Conservation (phyloP, 2,113 vertebrate species). For the Callaeas wilsoni region DNA sequence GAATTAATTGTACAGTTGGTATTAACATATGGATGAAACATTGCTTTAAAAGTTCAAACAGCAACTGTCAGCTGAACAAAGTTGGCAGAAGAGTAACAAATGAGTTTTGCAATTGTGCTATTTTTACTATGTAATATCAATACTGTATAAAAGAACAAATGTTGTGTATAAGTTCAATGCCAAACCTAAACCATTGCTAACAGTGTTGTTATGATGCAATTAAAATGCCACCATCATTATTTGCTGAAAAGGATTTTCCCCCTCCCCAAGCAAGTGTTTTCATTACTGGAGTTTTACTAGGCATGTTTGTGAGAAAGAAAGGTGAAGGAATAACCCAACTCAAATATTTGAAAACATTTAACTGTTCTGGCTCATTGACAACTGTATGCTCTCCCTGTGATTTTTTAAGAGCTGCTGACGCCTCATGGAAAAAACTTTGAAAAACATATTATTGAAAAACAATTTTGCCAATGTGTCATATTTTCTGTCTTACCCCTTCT, state of each 20-base stretch:
- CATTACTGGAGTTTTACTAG: slow-evolving; percentile 52
- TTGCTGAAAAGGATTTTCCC: slow-evolving; percentile 14
- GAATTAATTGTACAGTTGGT: slow-evolving; percentile 7
- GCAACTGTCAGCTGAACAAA: slow-evolving; percentile 45
- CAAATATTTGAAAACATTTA: slow-evolving; percentile 52
- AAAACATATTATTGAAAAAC: slow-evolving; percentile 58
- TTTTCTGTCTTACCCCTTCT: slow-evolving; percentile 39
- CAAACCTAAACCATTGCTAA: slow-evolving; percentile 28
- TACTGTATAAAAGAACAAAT: slow-evolving; percentile 45
- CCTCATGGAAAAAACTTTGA: slow-evolving; percentile 51
- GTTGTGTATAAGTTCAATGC: slow-evolving; percentile 21
- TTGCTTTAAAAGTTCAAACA: slow-evolving; percentile 59
- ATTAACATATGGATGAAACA: slow-evolving; percentile 63
- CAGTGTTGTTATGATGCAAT: neutral
- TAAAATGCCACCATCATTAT: slow-evolving; percentile 37
- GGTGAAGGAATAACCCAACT: slow-evolving; percentile 47
- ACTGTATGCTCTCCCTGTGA: neutral
- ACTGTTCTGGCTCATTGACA: slow-evolving; percentile 7
- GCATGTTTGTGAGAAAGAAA: slow-evolving; percentile 46
- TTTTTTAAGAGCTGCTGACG: slow-evolving; percentile 54
- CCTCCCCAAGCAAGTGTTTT: slow-evolving; percentile 35
- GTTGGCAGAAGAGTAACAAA: slow-evolving; percentile 55
- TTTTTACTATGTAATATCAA: slow-evolving; percentile 49
- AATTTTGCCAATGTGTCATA: slow-evolving; percentile 54
- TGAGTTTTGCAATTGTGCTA: slow-evolving; percentile 60